These are phyloP conservation scores for Dissostichus mawsoni DNA, from an alignment of 2,113 vertebrate species.

Conservation along the genomic window DNA sequence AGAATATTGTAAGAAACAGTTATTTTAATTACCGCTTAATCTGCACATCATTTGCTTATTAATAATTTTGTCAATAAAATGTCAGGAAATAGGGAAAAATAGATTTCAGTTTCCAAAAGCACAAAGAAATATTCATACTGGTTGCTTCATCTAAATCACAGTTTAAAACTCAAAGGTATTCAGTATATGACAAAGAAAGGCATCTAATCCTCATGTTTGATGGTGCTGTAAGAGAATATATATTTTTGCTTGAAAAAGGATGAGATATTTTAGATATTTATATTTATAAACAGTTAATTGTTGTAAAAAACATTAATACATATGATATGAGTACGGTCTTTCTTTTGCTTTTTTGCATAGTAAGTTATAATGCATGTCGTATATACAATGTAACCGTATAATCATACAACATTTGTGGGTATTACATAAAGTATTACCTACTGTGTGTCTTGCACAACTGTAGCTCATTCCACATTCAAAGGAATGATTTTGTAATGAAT, in stretches of 20 bases:
- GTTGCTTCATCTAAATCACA: background rate
- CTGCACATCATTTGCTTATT: background rate
- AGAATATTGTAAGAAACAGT: background rate
- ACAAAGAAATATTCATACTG: background rate
- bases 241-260: background rate
- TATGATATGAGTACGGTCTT: background rate
- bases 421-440: background rate
- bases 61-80: background rate
- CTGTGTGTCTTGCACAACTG: constrained; percentile 6
- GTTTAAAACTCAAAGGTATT: background rate
- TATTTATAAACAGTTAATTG: no score
- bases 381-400: background rate
- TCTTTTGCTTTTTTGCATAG: background rate
- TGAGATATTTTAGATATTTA: no score
- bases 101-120: background rate
- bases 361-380: background rate
- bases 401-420: background rate
- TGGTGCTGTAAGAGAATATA: background rate
- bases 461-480: constrained; percentile 54
- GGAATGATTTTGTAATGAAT: constrained; percentile 68
- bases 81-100: background rate
- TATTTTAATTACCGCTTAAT: constrained; percentile 3
- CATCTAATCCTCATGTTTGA: background rate
- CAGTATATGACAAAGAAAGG: background rate
- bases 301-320: no score